Evolutionary conservation across 1,140 invertebrate genomes (phyloP).

Genomic region (Bombus breviceps): DNA sequence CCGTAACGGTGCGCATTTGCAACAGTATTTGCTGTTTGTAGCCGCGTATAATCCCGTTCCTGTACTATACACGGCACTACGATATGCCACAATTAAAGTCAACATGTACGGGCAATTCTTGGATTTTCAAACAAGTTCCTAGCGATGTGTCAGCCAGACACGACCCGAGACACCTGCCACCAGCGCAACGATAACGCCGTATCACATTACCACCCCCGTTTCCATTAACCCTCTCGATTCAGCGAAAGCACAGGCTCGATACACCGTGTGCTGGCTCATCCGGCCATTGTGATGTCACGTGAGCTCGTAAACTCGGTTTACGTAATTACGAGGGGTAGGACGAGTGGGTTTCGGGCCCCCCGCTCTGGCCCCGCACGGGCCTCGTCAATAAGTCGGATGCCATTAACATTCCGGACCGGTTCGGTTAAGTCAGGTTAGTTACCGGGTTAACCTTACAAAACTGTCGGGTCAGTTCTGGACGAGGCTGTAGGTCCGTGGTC

Average conservation of each 20-base stretch:
- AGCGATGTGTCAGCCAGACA: background rate
- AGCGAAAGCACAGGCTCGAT: background rate
- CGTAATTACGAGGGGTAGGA: slow-evolving; percentile 56
- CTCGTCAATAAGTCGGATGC: slow-evolving; percentile 68
- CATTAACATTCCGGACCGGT: slow-evolving; percentile 69
- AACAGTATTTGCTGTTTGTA: too few species aligned
- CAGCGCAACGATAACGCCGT: background rate
- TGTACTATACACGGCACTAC: too few species aligned
- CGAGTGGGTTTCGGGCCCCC: background rate
- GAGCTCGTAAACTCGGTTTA: slow-evolving; percentile 58
- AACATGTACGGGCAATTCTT: background rate
- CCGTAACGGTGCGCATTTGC: too few species aligned
- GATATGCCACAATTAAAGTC: too few species aligned
- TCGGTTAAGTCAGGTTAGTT: slow-evolving; percentile 70
- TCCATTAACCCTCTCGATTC: slow-evolving; percentile 22
- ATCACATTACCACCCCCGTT: background rate
- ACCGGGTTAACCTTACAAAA: slow-evolving; percentile 70
- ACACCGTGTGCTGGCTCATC: background rate
- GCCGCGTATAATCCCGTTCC: too few species aligned
- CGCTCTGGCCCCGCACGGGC: slow-evolving; percentile 16
- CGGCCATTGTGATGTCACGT: slow-evolving; percentile 50
- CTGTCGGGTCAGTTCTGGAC: slow-evolving; percentile 66
- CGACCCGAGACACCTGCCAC: background rate
- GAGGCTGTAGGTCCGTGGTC: slow-evolving; percentile 62
- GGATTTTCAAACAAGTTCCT: background rate